These are phyloP conservation scores for Cantharis rustica DNA, from an alignment of 2,888 invertebrate genomes.

Conservation along the genomic window DNA sequence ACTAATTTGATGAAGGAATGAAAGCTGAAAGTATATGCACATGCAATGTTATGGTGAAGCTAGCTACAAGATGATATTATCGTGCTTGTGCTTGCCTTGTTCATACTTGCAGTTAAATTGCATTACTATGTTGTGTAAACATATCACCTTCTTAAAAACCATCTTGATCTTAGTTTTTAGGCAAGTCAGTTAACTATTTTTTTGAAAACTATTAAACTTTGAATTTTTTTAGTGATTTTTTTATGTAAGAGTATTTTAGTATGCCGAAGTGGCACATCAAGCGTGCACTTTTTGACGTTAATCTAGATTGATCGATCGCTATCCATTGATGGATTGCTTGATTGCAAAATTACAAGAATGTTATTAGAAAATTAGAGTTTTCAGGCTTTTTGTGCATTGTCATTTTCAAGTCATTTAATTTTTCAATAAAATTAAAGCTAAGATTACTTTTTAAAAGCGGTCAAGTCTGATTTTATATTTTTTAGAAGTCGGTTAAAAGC, in stretches of 20 bases:
- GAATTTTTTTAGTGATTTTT: neutral
- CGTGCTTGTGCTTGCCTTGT: neutral
- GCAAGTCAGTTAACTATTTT: neutral
- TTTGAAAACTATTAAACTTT: neutral
- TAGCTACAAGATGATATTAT: conserved; percentile 10
- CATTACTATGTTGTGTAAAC: neutral
- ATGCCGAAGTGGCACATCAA: conserved; percentile 13
- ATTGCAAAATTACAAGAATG: conserved; percentile 13
- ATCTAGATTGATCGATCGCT: conserved; percentile 26
- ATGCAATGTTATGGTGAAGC: conserved; percentile 6
- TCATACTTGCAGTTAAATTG: neutral
- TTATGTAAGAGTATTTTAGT: conserved; percentile 9
- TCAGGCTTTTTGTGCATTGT: neutral
- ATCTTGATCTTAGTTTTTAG: neutral
- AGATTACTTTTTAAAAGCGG: neutral
- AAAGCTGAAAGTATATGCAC: conserved; percentile 15
- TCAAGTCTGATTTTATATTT: neutral
- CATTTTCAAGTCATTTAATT: neutral
- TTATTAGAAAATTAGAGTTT: conserved; percentile 1
- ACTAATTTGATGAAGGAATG: conserved; percentile 11
- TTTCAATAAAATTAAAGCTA: neutral
- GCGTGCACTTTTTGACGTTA: conserved; percentile 18
- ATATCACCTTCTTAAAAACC: neutral
- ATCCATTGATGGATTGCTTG: conserved; percentile 15
- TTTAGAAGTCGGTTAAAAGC: too few relatives aligned